Conservation (phyloP, 2,113 vertebrate species). For the Pseudorectes ferrugineus region DNA sequence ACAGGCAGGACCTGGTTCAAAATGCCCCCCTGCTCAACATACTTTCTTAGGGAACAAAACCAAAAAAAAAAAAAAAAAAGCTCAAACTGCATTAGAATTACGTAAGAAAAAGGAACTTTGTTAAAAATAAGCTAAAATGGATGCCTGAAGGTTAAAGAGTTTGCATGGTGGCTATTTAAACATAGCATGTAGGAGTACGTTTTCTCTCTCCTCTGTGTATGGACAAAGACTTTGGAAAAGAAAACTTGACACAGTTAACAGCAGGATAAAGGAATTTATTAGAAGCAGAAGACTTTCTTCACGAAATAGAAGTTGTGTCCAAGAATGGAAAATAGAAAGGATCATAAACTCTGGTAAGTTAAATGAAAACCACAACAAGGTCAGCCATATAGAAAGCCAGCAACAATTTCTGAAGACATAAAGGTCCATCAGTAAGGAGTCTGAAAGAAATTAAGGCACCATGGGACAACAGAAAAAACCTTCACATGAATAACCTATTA, state of each 20-base stretch:
- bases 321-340: neutral
- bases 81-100: neutral
- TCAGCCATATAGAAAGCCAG: neutral
- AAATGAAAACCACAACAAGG: slow-evolving; percentile 7
- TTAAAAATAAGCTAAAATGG: neutral
- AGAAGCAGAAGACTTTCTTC: slow-evolving; percentile 24
- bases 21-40: neutral
- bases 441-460: slow-evolving; percentile 9
- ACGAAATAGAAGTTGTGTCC: neutral
- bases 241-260: slow-evolving; percentile 10
- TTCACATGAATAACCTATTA: neutral
- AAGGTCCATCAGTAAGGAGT: neutral
- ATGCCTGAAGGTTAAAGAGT: neutral
- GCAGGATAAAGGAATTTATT: slow-evolving; percentile 25
- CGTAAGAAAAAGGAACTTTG: neutral
- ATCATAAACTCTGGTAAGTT: neutral
- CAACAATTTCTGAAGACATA: neutral
- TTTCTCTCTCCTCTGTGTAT: neutral
- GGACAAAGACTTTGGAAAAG: neutral
- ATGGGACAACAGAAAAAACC: neutral
- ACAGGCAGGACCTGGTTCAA: neutral
- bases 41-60: neutral
- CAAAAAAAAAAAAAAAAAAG: accelerated
- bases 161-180: neutral
- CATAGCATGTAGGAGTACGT: neutral